Evolutionary conservation across 2,888 invertebrate genomes (phyloP), one percentile per base, ranked within the genome.

Genomic region (Heterodera filipjevi): DNA sequence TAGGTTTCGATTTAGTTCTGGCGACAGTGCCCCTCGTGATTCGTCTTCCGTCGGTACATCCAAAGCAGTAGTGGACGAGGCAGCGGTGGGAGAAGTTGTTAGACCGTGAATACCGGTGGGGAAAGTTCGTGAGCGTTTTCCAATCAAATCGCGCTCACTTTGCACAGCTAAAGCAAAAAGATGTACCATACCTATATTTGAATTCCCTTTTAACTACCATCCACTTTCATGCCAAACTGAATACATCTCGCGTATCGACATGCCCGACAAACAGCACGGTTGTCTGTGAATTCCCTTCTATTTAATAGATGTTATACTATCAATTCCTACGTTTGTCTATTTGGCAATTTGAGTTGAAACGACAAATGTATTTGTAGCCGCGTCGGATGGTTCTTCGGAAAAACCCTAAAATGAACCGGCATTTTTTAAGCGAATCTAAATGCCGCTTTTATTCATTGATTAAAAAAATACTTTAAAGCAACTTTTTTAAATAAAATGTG

Each of bases 241-340:
- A 89, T 83, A 71, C 88, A 88, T 76, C 87, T 82, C 79, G 82
- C 82, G 79, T 85, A 88, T 53, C 88, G 83, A 77, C 88, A 88
- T 53, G 84, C 87, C n/a, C 88, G 84, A 73, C 88, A 88, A 35
- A 88, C 86, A 6, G 88, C 88, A n/a, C 88, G 81, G 49, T 87
- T 88, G 71, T 86, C 87, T 87, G 82, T 66, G 86, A 79, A n/a
- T 32, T 32, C 22, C 53, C 8, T 30, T 49, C 16, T n/a, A n/a
- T 6, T 10, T 3, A n/a, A 32, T 68, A 35, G 16, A 66, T 66
- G 14, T 14, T 32, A n/a, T n/a, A 75, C 30, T 35, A n/a, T 19
- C 22, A n/a, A n/a, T 49, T 30, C 44, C 77, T 78, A 87, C 87
- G 85, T 81, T 86, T 88, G 66, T 88, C 86, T 53, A 88, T 87